phyloP scores from a whole-genome alignment of 2,888 invertebrate species.

The Carcina quercana region DNA sequence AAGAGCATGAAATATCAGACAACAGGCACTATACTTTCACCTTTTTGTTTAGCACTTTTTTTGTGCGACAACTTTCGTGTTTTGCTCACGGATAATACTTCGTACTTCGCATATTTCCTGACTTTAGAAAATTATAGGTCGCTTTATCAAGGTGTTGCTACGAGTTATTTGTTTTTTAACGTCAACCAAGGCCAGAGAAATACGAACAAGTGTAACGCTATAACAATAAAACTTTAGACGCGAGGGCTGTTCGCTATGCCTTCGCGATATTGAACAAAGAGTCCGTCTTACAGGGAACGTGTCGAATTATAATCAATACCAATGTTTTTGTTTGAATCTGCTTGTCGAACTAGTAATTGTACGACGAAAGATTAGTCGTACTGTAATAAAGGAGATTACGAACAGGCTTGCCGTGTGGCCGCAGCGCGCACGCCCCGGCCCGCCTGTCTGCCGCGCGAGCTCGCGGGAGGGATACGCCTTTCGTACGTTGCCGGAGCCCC shows the following conservation, averaged over 20 bases:
- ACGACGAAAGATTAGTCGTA: conserved; percentile 46
- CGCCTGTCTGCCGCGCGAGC: conserved; percentile 34
- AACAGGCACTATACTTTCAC: too few species aligned
- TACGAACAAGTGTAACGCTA: conserved; percentile 27
- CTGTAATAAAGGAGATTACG: conserved; percentile 58
- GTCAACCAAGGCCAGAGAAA: conserved; percentile 44
- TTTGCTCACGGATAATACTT: too few species aligned
- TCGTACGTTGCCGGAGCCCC: conserved; percentile 41
- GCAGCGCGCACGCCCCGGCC: conserved; percentile 50
- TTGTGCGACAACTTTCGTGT: neutral
- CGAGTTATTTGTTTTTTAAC: conserved; percentile 37
- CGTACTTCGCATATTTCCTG: too few species aligned
- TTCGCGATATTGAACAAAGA: conserved; percentile 40
- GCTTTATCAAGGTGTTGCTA: conserved; percentile 17
- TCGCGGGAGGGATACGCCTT: conserved; percentile 69
- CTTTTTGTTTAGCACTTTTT: conserved; percentile 2
- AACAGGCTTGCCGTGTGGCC: conserved; percentile 46
- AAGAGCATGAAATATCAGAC: too few species aligned
- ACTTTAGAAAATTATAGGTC: too few species aligned
- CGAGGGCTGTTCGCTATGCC: conserved; percentile 30
- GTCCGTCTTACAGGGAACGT: conserved; percentile 22
- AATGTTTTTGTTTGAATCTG: conserved; percentile 38
- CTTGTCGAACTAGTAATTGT: conserved; percentile 42
- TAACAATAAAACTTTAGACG: conserved; percentile 49
- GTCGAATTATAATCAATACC: conserved; percentile 34